These are phyloP conservation scores for Leucophenga maculata DNA, from an alignment of 2,888 invertebrate genomes.

Conservation along the genomic window DNA sequence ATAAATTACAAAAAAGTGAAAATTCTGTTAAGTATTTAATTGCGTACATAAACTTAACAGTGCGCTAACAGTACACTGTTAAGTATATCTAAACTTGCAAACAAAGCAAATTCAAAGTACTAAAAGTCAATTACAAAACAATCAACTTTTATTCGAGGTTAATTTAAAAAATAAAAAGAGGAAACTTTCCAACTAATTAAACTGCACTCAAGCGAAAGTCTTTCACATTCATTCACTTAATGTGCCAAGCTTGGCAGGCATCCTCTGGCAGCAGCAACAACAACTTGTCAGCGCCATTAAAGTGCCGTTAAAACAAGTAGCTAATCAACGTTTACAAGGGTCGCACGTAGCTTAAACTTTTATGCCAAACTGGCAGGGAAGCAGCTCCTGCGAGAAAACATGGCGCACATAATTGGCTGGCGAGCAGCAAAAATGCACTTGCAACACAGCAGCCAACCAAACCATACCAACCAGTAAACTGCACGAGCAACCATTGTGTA, in stretches of 20 bases:
- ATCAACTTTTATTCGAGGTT: too few species aligned
- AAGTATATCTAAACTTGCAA: slow-evolving; percentile 26
- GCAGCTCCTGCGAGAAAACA: slow-evolving; percentile 3
- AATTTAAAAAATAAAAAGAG: too few species aligned
- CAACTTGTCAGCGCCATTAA: slow-evolving; percentile 41
- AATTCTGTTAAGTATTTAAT: background rate
- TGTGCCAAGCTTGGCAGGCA: too few species aligned
- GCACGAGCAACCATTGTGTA: slow-evolving; percentile 34
- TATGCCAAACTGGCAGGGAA: slow-evolving; percentile 38
- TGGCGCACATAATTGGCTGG: slow-evolving; percentile 18
- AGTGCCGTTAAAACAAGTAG: slow-evolving; percentile 43
- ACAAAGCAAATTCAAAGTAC: too few species aligned
- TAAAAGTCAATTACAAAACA: too few species aligned
- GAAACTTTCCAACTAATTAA: slow-evolving; percentile 10
- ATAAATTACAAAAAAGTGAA: background rate
- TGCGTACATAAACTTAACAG: slow-evolving; percentile 27
- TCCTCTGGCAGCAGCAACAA: slow-evolving; percentile 2
- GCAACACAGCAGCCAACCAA: slow-evolving; percentile 3
- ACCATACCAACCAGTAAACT: slow-evolving; percentile 10
- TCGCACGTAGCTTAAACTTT: slow-evolving; percentile 47
- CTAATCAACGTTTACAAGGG: slow-evolving; percentile 61
- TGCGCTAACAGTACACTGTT: slow-evolving; percentile 48
- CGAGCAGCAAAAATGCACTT: slow-evolving; percentile 34
- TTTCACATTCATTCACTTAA: slow-evolving; percentile 2
- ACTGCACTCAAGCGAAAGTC: slow-evolving; percentile 6